Evolutionary conservation across 1,140 invertebrate species (phyloP).

Genomic region (Thrips palmi): DNA sequence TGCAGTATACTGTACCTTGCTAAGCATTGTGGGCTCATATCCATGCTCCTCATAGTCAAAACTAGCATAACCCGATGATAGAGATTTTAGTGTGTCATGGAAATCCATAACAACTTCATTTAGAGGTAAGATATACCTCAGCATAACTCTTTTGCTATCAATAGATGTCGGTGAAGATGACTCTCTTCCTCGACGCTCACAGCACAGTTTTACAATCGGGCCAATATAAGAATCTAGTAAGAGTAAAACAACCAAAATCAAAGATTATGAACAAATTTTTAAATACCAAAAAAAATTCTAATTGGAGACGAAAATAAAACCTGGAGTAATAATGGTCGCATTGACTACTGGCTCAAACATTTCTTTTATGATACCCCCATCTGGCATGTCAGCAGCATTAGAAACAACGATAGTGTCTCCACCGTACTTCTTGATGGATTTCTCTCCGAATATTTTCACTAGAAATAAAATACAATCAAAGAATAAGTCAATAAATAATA

Average conservation of each 20-base stretch:
- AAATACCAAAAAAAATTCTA: slow-evolving; percentile 21
- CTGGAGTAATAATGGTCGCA: slow-evolving; percentile 24
- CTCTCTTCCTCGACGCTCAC: too few relatives aligned
- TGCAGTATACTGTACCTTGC: too few relatives aligned
- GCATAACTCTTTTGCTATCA: slow-evolving; percentile 57
- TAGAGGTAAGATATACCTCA: slow-evolving; percentile 69
- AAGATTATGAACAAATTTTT: too few relatives aligned
- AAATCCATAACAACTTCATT: slow-evolving; percentile 91
- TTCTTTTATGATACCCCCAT: slow-evolving; percentile 42
- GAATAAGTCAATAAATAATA: slow-evolving; percentile 4
- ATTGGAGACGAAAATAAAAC: too few relatives aligned
- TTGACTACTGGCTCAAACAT: slow-evolving; percentile 75
- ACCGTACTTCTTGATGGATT: slow-evolving; percentile 47
- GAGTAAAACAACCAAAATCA: too few relatives aligned
- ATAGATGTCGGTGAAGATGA: too few relatives aligned
- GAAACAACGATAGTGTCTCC: slow-evolving; percentile 51
- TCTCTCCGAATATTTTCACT: slow-evolving; percentile 48
- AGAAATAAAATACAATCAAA: slow-evolving; percentile 10
- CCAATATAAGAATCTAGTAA: too few relatives aligned
- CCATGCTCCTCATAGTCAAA: slow-evolving; percentile 85
- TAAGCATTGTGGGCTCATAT: too few relatives aligned
- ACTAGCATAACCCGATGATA: slow-evolving; percentile 87
- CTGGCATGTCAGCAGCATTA: slow-evolving; percentile 70
- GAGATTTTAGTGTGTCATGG: slow-evolving; percentile 77
- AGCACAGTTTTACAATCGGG: too few relatives aligned